These are phyloP conservation scores for Lithophane ornitopus DNA, from an alignment of 2,888 invertebrate genomes.

Conservation along the genomic window DNA sequence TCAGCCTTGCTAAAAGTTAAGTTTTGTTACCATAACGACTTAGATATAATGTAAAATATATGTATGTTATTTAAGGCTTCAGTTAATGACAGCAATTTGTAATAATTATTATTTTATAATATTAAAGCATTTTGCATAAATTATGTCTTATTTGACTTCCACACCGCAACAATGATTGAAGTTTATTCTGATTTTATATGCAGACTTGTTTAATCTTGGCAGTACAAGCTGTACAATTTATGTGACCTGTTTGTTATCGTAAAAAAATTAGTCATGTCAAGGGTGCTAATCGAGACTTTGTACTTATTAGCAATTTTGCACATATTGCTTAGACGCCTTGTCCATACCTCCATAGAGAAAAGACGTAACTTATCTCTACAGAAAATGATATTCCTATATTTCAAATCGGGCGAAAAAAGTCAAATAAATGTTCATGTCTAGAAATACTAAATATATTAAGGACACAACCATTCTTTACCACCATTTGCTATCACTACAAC, in stretches of 20 bases:
- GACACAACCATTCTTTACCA: slow-evolving; percentile 35
- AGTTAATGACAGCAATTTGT: slow-evolving; percentile 53
- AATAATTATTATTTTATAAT: slow-evolving; percentile 60
- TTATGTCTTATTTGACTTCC: neutral
- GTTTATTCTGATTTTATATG: neutral
- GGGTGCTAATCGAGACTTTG: neutral
- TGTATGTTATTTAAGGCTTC: slow-evolving; percentile 55
- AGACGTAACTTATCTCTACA: neutral
- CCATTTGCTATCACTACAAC: slow-evolving; percentile 28
- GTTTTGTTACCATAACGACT: slow-evolving; percentile 66
- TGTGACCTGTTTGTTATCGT: neutral
- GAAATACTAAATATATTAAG: slow-evolving; percentile 38
- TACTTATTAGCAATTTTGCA: neutral
- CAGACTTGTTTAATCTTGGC: neutral
- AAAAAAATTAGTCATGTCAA: neutral
- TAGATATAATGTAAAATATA: slow-evolving; percentile 59
- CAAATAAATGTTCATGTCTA: slow-evolving; percentile 19
- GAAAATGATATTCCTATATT: neutral
- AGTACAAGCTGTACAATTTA: neutral
- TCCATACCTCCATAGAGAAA: neutral
- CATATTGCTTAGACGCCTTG: neutral
- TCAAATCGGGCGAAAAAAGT: neutral
- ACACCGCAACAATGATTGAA: neutral
- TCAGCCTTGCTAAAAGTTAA: slow-evolving; percentile 71
- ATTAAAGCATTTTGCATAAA: slow-evolving; percentile 65